These are phyloP conservation scores for Petaurus breviceps DNA, from an alignment of 2,113 vertebrate genomes.

Conservation along the genomic window DNA sequence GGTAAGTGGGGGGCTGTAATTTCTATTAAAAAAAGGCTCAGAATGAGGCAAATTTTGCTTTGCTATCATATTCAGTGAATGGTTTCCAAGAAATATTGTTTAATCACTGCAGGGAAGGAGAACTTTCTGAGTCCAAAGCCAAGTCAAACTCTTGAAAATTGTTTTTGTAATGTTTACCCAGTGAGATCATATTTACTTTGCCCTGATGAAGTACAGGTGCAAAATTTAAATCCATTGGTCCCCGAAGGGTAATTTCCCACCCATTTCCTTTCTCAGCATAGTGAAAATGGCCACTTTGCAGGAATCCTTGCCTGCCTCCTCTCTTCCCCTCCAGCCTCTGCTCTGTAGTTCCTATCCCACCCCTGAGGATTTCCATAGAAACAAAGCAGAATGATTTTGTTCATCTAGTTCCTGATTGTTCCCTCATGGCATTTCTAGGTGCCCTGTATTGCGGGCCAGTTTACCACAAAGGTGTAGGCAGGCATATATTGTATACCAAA, in stretches of 20 bases:
- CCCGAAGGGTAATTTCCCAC: constrained; percentile 72
- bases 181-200: constrained; percentile 84
- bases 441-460: neutral
- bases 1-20: neutral
- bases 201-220: constrained; percentile 85
- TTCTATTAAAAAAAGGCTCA: constrained; percentile 42
- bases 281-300: neutral
- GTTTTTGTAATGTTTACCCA: constrained; percentile 84
- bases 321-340: neutral
- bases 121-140: constrained; percentile 75
- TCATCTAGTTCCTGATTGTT: neutral
- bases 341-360: neutral
- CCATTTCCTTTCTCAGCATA: constrained; percentile 71
- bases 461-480: neutral
- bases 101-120: constrained; percentile 80
- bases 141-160: constrained; percentile 85
- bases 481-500: neutral
- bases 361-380: neutral
- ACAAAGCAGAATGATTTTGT: neutral
- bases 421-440: constrained; percentile 77
- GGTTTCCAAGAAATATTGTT: constrained; percentile 82
- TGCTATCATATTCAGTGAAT: constrained; percentile 66
- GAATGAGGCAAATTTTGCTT: constrained; percentile 71
- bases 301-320: constrained; percentile 42
- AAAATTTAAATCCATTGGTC: constrained; percentile 76